Conservation (phyloP, 1,140 invertebrate species). For the Drosophila sproati region DNA sequence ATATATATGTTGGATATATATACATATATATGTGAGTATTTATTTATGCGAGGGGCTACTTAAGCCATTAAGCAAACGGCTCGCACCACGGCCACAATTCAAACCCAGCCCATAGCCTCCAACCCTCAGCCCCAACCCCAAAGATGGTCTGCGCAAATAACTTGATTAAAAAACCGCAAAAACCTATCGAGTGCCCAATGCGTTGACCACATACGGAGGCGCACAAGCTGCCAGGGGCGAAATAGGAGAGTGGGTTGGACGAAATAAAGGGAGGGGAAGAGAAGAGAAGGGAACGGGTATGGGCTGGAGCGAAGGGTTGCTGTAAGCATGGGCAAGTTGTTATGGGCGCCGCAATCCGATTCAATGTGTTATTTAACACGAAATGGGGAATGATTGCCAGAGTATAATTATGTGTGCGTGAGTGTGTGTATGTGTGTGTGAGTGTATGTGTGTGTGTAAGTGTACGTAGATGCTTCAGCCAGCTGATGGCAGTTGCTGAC, state of each 20-base stretch:
- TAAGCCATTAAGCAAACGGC: slow-evolving; percentile 48
- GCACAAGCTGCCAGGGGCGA: not conserved
- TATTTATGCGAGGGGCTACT: slow-evolving; percentile 68
- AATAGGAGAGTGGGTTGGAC: no score
- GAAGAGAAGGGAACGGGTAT: not conserved
- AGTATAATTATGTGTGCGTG: slow-evolving; percentile 12
- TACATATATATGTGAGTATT: slow-evolving; percentile 35
- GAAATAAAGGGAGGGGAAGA: no score
- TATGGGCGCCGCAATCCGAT: slow-evolving; percentile 79
- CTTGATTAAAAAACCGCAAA: slow-evolving; percentile 83
- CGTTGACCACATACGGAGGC: slow-evolving; percentile 43
- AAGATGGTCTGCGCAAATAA: slow-evolving; percentile 64
- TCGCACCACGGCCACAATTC: not conserved
- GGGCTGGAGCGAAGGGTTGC: slow-evolving; percentile 24
- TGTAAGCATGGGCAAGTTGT: slow-evolving; percentile 54
- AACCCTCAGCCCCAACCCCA: not conserved
- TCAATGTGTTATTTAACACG: slow-evolving; percentile 83
- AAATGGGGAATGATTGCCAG: slow-evolving; percentile 77
- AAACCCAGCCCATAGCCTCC: not conserved
- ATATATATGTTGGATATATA: slow-evolving; percentile 8
- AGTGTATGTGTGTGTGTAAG: slow-evolving; percentile 26
- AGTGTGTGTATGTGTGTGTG: slow-evolving; percentile 25
- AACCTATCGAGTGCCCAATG: slow-evolving; percentile 71
- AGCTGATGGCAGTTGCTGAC: slow-evolving; percentile 46
- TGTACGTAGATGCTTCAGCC: slow-evolving; percentile 46